Evolutionary conservation across 2,888 invertebrate species (phyloP).

Genomic region (Ceramica pisi): DNA sequence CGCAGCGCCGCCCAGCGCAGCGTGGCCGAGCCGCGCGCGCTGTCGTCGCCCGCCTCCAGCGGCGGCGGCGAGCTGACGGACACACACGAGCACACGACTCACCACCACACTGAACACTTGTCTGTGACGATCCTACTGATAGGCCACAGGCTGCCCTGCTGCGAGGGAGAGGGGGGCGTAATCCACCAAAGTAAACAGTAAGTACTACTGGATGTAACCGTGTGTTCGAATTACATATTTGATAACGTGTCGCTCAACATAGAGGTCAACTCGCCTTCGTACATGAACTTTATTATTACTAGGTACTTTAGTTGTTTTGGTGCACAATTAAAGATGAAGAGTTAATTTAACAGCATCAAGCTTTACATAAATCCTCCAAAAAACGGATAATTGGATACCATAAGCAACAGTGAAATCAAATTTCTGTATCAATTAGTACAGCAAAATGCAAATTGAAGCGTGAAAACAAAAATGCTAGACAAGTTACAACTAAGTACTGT

Average conservation of each 20-base stretch:
- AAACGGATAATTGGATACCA: too few species aligned
- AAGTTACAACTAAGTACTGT: too few species aligned
- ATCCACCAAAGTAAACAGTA: too few species aligned
- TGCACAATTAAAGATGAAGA: too few species aligned
- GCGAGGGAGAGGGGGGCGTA: too few species aligned
- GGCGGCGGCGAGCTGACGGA: conserved; percentile 78
- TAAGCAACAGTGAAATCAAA: neutral
- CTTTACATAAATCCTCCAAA: neutral
- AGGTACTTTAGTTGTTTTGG: too few species aligned
- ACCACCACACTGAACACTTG: neutral
- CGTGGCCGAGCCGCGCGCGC: conserved; percentile 90
- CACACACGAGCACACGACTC: neutral
- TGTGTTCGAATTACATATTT: neutral
- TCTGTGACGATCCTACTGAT: neutral
- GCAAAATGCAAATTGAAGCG: too few species aligned
- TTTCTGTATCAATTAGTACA: neutral
- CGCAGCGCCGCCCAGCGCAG: conserved; percentile 96
- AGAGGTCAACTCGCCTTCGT: too few species aligned
- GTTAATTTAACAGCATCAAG: neutral
- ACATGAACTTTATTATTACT: too few species aligned
- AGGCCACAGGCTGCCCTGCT: too few species aligned
- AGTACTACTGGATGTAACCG: too few species aligned
- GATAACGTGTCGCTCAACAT: neutral
- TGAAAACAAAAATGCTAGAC: too few species aligned
- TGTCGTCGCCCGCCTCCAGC: conserved; percentile 71